A percentile compares a stretch with the other conserved stretches of the same genome.
Conservation (phyloP, 1,140 invertebrate species). For the Whitmania pigra region DNA sequence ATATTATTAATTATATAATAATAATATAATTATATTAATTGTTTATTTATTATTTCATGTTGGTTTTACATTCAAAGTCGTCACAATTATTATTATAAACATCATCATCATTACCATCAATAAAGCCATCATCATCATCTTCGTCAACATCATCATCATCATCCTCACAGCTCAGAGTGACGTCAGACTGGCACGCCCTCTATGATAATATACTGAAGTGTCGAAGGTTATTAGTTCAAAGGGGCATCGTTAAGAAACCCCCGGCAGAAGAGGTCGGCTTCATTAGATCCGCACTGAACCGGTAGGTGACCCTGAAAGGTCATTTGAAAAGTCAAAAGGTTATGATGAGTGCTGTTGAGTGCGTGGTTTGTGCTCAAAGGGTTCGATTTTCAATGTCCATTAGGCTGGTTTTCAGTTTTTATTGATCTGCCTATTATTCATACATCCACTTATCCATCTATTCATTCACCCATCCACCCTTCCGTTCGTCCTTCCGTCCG, state of each 20-base stretch:
- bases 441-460: no score
- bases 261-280: conserved; percentile 16
- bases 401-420: no score
- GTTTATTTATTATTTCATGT: not conserved
- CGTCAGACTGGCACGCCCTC: conserved; percentile 20
- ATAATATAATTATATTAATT: not conserved
- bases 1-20: no score
- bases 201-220: conserved; percentile 24
- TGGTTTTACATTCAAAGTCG: not conserved
- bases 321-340: not conserved
- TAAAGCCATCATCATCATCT: no score
- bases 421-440: no score
- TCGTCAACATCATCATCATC: no score
- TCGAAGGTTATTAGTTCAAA: conserved; percentile 18
- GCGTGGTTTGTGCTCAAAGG: not conserved
- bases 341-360: not conserved
- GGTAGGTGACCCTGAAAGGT: conserved; percentile 5
- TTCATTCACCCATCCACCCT: no score
- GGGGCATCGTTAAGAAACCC: conserved; percentile 4
- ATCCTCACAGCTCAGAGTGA: not conserved
- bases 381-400: no score
- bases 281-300: conserved; percentile 20
- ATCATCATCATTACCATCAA: no score
- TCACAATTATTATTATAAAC: no score
- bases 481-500: no score